phyloP scores from a whole-genome alignment of 2,797 vertebrate genomes.

The Gymnopithys bicolor region DNA sequence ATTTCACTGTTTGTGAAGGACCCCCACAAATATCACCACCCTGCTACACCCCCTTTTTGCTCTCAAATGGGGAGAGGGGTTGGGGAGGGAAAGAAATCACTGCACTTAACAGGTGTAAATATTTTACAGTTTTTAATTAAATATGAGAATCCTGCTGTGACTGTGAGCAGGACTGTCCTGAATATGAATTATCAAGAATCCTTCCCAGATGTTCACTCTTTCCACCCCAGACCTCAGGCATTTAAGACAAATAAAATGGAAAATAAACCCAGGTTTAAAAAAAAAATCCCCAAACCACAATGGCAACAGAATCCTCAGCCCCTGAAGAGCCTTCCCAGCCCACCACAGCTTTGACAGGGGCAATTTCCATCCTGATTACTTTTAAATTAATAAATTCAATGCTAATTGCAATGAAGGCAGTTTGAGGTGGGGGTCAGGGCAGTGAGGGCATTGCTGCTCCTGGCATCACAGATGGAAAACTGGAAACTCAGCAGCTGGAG shows the following conservation, averaged over 20 bases:
- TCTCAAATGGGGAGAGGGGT: background rate
- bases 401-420: background rate
- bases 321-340: background rate
- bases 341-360: background rate
- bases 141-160: background rate
- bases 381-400: background rate
- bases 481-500: background rate
- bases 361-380: background rate
- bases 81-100: background rate
- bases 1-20: background rate
- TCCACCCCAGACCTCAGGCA: background rate
- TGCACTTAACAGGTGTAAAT: background rate
- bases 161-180: background rate
- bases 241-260: background rate
- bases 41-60: accelerated
- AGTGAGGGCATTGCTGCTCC: background rate
- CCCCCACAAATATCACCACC: background rate
- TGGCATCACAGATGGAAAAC: background rate
- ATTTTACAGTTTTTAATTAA: constrained; percentile 57
- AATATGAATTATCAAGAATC: background rate
- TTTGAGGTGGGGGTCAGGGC: background rate
- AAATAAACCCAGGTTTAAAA: background rate
- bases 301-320: background rate
- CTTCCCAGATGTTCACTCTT: background rate
- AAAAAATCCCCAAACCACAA: background rate